Evolutionary conservation across 2,797 vertebrate genomes (phyloP).

Genomic region (Australoheros facetus): DNA sequence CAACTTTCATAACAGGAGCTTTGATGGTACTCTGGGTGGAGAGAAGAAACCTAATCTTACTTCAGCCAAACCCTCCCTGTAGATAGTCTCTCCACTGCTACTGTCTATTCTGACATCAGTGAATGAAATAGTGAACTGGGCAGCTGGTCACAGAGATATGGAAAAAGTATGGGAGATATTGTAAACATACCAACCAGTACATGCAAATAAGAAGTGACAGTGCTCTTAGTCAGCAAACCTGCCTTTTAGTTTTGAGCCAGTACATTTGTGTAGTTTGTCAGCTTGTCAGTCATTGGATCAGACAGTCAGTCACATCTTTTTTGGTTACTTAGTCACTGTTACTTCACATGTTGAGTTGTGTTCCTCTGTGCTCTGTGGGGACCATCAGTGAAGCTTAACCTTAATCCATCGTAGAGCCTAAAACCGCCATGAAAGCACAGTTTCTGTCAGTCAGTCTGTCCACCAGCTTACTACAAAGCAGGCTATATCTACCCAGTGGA

Average conservation of each 20-base stretch:
- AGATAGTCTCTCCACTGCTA: slow-evolving; percentile 20
- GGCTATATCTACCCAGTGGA: not conserved
- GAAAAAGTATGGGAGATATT: slow-evolving; percentile 24
- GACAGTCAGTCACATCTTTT: slow-evolving; percentile 18
- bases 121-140: slow-evolving; percentile 16
- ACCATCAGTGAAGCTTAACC: slow-evolving; percentile 25
- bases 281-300: slow-evolving; percentile 3
- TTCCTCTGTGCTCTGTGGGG: slow-evolving; percentile 10
- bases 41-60: slow-evolving; percentile 31
- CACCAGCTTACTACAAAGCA: slow-evolving; percentile 12
- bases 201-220: slow-evolving; percentile 20
- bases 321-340: slow-evolving; percentile 15
- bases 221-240: slow-evolving; percentile 19
- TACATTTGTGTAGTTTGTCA: not conserved
- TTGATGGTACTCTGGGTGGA: slow-evolving; percentile 12
- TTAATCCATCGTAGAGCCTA: slow-evolving; percentile 37
- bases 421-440: slow-evolving; percentile 29
- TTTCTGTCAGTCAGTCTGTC: not conserved
- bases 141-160: slow-evolving; percentile 25
- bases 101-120: slow-evolving; percentile 37
- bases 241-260: slow-evolving; percentile 12
- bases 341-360: slow-evolving; percentile 10
- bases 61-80: slow-evolving; percentile 36
- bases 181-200: slow-evolving; percentile 10
- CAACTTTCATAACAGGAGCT: slow-evolving; percentile 15